Conservation (phyloP, 2,888 invertebrate species). For the Polylopha cassiicola region DNA sequence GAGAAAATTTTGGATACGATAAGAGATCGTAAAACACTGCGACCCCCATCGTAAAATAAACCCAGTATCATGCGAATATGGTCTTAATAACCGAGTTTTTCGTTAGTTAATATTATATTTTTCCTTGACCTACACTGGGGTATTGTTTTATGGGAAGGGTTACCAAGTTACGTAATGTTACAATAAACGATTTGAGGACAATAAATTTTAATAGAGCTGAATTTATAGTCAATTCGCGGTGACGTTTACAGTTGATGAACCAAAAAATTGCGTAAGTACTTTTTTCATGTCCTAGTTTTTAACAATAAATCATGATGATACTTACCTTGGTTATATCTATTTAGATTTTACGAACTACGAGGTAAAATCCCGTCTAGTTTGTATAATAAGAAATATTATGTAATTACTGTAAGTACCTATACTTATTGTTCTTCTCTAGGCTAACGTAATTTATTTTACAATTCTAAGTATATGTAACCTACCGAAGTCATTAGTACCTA, state of each 20-base stretch:
- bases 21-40: conserved; percentile 68
- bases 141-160: conserved; percentile 71
- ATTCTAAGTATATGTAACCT: no score
- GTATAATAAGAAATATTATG: no score
- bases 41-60: conserved; percentile 64
- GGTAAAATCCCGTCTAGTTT: no score
- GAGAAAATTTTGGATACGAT: conserved; percentile 64
- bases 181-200: conserved; percentile 64
- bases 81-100: conserved; percentile 49
- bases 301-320: conserved; percentile 26
- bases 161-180: conserved; percentile 67
- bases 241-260: conserved; percentile 70
- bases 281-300: conserved; percentile 53
- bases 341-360: conserved; percentile 3
- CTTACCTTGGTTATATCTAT: conserved; percentile 4
- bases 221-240: conserved; percentile 67
- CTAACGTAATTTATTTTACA: no score
- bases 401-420: no score
- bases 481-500: no score
- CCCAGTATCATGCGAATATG: conserved; percentile 51
- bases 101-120: conserved; percentile 46
- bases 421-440: no score
- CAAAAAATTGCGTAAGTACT: conserved; percentile 54
- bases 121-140: conserved; percentile 48
- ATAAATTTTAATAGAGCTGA: conserved; percentile 71